A percentile compares a stretch with the other conserved stretches of the same genome.
Evolutionary conservation across 2,797 vertebrate species (phyloP).

Genomic region (Peromyscus nudipes): DNA sequence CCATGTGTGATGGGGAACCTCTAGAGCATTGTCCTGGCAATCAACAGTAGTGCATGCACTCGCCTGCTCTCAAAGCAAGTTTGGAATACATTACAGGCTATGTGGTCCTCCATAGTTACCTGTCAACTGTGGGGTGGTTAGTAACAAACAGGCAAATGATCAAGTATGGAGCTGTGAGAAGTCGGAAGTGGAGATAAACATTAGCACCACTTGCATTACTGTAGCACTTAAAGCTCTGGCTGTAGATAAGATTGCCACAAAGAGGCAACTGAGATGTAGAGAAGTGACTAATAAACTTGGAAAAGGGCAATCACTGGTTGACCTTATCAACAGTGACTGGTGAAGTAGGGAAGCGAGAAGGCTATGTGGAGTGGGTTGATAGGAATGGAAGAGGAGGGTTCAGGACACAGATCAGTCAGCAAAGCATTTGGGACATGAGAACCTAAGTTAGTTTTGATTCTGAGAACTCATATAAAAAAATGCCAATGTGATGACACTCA

Average conservation of each 20-base stretch:
- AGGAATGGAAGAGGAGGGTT: not conserved
- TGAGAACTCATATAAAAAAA: not conserved
- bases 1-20: not conserved
- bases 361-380: not conserved
- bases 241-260: not conserved
- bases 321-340: not conserved
- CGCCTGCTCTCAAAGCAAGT: not conserved
- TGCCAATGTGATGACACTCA: not conserved
- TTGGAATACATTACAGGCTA: not conserved
- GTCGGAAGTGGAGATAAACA: not conserved
- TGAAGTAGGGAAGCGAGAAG: not conserved
- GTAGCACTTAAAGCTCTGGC: not conserved
- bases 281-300: not conserved
- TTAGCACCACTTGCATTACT: not conserved
- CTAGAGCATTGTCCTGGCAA: not conserved
- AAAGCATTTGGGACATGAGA: not conserved
- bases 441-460: not conserved
- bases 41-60: not conserved
- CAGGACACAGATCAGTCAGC: not conserved
- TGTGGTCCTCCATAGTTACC: not conserved
- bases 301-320: not conserved
- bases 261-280: not conserved
- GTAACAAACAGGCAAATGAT: conserved; percentile 14
- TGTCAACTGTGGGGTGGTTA: conserved; percentile 24
- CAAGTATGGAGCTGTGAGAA: not conserved